Evolutionary conservation across 2,113 vertebrate species (phyloP), one percentile per base, ranked within the genome.

Genomic region (Equus przewalskii): DNA sequence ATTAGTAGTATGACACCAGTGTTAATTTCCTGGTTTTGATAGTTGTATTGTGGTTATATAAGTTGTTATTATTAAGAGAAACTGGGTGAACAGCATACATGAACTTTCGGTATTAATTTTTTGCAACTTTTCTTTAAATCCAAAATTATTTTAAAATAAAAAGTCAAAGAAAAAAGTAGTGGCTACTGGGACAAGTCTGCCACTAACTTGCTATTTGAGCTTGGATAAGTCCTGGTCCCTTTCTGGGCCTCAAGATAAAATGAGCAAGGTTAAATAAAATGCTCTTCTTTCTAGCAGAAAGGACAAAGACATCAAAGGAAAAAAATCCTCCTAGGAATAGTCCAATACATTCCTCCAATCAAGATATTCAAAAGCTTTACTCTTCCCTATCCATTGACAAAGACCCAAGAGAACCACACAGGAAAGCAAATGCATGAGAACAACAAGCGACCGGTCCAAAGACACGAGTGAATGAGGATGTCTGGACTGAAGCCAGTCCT

Each of bases 101-200:
- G 22, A 81, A 91, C 33, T 85, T 13, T 19, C 65, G 72, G 26
- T 21, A 41, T 11, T 67, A 28, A 28, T 78, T 89, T 70, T 84
- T 91, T 69, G 15, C 7, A 67, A 83, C 54, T 79, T 93, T 89
- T 65, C 7, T 8, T 22, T 41, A 80, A 88, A 44, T 95, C 44
- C 41, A 83, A 92, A 79, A 73, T 51, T 78, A 75, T 56, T 84
- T 94, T 60, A 58, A 85, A 65, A 85, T n/a, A 46, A 73, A 95
- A 86, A 28, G 19, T 18, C 28, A 58, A 7, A 82, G 6, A n/a
- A 33, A 56, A 30, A 79, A 26, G 58, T 41, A 54, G 6, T 28
- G 19, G 62, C 64, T 94, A 41, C 60, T 13, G 15, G 95, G 41
- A 62, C 21, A 91, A 89, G 15, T 64, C 54, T 75, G 72, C 60